A percentile compares a stretch with the other conserved stretches of the same genome.
These are phyloP conservation scores for Sphyrna mokarran DNA, from an alignment of 2,113 vertebrate species.

Conservation along the genomic window DNA sequence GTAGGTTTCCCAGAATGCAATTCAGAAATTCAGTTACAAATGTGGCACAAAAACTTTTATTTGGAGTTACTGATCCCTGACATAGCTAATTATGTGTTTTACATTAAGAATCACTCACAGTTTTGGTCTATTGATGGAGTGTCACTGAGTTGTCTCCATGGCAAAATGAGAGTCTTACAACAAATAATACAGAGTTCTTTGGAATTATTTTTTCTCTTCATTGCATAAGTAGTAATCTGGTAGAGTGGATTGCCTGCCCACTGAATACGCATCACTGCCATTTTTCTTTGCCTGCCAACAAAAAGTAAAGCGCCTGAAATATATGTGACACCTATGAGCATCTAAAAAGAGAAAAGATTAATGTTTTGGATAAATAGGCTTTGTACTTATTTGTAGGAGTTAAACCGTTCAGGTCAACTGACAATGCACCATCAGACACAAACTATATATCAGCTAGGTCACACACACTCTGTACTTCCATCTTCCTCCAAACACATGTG, in stretches of 20 bases:
- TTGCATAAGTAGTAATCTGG: too few relatives aligned
- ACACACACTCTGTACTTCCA: background rate
- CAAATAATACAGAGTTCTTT: background rate
- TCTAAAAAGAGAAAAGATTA: background rate
- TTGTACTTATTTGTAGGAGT: background rate
- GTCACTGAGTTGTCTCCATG: background rate
- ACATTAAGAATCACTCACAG: background rate
- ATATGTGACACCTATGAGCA: background rate
- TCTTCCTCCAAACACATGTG: background rate
- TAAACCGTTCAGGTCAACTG: background rate
- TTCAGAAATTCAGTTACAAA: background rate
- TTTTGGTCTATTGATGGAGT: background rate
- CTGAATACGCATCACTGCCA: background rate
- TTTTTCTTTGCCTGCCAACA: background rate
- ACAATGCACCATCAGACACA: background rate
- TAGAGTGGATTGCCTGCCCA: background rate
- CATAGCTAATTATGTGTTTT: background rate
- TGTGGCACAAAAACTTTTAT: background rate
- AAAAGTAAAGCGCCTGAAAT: background rate
- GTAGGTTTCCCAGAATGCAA: background rate
- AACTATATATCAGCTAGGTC: constrained; percentile 11
- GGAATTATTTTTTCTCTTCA: background rate
- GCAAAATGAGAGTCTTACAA: background rate
- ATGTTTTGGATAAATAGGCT: background rate
- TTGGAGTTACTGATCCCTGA: background rate